Percentiles rank a stretch among this genome's conserved stretches.
phyloP scores from a whole-genome alignment of 2,888 invertebrate genomes.

The Clunio marinus region DNA sequence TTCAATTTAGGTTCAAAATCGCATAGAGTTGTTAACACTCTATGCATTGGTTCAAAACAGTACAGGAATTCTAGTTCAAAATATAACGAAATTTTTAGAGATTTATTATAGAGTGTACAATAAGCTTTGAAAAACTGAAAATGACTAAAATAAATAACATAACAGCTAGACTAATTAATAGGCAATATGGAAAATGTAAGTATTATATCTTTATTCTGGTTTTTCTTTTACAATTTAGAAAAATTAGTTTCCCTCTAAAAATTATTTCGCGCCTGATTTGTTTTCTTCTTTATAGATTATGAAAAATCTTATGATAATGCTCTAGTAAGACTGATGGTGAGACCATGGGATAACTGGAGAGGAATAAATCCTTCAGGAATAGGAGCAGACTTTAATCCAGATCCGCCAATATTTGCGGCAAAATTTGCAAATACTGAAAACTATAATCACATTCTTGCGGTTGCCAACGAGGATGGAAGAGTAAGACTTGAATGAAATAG shows the following conservation, averaged over 20 bases:
- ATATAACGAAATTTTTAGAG: background rate
- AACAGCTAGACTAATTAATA: slow-evolving; percentile 41
- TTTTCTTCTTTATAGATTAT: slow-evolving; percentile 47
- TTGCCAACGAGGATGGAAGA: slow-evolving; percentile 84
- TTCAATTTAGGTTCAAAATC: background rate
- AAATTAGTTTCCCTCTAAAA: too few species aligned
- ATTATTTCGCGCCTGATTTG: slow-evolving; percentile 34
- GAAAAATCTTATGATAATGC: slow-evolving; percentile 62
- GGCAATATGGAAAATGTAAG: slow-evolving; percentile 40
- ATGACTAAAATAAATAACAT: slow-evolving; percentile 41
- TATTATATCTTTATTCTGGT: background rate
- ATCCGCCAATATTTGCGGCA: slow-evolving; percentile 74
- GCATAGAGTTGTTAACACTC: too few species aligned
- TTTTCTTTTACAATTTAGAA: slow-evolving; percentile 22
- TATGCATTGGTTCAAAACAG: too few species aligned
- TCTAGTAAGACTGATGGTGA: slow-evolving; percentile 60
- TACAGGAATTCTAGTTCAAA: too few species aligned
- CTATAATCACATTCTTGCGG: slow-evolving; percentile 67
- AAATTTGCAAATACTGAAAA: slow-evolving; percentile 67
- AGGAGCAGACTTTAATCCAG: slow-evolving; percentile 56
- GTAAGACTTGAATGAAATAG: too few species aligned
- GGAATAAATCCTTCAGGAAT: slow-evolving; percentile 56
- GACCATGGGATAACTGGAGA: slow-evolving; percentile 60
- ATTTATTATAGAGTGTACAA: background rate
- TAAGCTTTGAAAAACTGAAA: slow-evolving; percentile 24